Base-by-base conservation (phyloP, 2,797 vertebrate species). In the Enteromius trimaculatus region DNA sequence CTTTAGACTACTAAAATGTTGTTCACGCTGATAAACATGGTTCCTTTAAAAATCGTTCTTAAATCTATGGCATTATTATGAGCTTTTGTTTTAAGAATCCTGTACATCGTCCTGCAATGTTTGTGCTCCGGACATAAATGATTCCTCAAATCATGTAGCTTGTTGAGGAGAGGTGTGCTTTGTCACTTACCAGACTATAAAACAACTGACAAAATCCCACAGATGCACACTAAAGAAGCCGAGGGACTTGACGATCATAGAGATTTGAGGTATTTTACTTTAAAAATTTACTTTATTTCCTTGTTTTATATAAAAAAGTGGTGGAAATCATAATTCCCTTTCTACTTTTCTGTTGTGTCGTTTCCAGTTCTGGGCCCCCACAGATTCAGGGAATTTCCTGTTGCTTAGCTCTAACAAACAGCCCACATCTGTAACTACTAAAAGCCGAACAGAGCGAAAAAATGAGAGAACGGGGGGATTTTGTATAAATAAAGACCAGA, bases 321-420 rank as follows among this genome's bases (percentile, higher is more conserved):
- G 9, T 7, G 3, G 21, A 21, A 47, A 19, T 75, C 31, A 2
- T 39, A 10, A 58, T 16, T 17, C 51, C 4, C n/a, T n/a, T 37
- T 64, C 5, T 72, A 19, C 58, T 76, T 65, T 68, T 29, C 31
- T 39, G 49, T 53, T 72, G 11, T 58, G 69, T 65, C 55, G 66
- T 9, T 53, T 62, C 65, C 26, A 53, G 77, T 78, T 86, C 89
- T 83, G 89, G 90, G 92, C 92, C 93, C 92, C 93, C 84, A 92
- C 93, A 92, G 86, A 93, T 93, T 93, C 92, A 47, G 90, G 92
- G 93, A 95, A 96, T 96, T 97, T 97, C 96, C 96, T 96, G 95
- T 95, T 95, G 92, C 93, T 90, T 81, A 80, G 91, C 91, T 92
- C 93, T 91, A 92, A 95, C 94, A 95, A 94, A 94, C 91, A 84